Conservation (phyloP, 2,888 invertebrate species). For the Hirtodrosophila confusa region DNA sequence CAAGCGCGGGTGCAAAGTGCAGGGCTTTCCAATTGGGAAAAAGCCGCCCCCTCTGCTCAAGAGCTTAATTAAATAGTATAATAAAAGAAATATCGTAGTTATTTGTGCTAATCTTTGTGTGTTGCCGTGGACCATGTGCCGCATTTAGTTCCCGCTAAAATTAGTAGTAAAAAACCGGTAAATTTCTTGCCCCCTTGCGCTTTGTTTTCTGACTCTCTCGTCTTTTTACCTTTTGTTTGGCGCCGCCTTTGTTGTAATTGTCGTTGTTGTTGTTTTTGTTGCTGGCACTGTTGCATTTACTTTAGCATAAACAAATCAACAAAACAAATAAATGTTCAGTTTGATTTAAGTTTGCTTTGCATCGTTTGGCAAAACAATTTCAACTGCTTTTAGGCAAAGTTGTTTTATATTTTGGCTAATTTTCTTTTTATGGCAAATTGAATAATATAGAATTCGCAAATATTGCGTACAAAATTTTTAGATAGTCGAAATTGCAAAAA, state of each 20-base stretch:
- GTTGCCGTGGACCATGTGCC: conserved; percentile 31
- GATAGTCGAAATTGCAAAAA: too few relatives aligned
- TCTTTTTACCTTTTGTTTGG: conserved; percentile 40
- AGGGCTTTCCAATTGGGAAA: conserved; percentile 11
- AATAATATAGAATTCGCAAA: background rate
- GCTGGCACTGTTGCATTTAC: conserved; percentile 58
- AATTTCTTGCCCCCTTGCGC: conserved; percentile 43
- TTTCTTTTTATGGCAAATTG: background rate
- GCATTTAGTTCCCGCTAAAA: conserved; percentile 25
- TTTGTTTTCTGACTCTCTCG: conserved; percentile 24
- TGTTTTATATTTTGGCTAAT: background rate
- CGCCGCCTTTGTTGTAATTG: conserved; percentile 34
- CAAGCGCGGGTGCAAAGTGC: conserved; percentile 22
- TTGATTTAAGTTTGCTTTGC: conserved; percentile 21
- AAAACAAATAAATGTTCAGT: background rate
- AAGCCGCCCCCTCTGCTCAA: conserved; percentile 6
- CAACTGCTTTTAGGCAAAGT: background rate
- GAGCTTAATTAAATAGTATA: conserved; percentile 26
- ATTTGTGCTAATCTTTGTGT: conserved; percentile 12
- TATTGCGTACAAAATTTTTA: background rate
- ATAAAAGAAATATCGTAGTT: conserved; percentile 1
- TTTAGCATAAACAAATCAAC: conserved; percentile 6
- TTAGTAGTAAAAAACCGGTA: conserved; percentile 59
- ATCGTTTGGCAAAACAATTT: conserved; percentile 2
- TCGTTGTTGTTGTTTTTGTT: conserved; percentile 40